Evolutionary conservation across 2,888 invertebrate genomes (phyloP).

Genomic region (Platerodrilus igneus): DNA sequence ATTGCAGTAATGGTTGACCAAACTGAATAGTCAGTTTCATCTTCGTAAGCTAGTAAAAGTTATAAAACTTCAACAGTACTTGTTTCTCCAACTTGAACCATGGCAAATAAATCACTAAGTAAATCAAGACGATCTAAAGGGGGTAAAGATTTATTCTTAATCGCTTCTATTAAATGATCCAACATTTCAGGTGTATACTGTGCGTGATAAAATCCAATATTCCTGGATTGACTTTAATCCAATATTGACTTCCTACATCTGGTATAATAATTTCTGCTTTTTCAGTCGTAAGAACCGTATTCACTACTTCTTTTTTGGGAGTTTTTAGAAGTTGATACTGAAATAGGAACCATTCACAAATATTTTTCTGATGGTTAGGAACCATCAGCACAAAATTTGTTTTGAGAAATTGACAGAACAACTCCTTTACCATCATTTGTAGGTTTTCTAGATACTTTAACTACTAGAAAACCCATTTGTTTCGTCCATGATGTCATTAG

Average conservation of each 20-base stretch:
- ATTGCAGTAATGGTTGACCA: conserved; percentile 83
- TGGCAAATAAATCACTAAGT: conserved; percentile 85
- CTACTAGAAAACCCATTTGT: conserved; percentile 77
- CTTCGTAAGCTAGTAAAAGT: conserved; percentile 74
- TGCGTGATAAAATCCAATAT: conserved; percentile 86
- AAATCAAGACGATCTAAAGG: conserved; percentile 85
- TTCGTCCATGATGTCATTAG: conserved; percentile 98
- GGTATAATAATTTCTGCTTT: conserved; percentile 65
- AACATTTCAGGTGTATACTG: conserved; percentile 77
- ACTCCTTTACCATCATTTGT: conserved; percentile 58
- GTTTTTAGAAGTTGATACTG: conserved; percentile 69
- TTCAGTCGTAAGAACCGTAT: conserved; percentile 43
- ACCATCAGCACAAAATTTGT: conserved; percentile 84
- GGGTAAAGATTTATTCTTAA: conserved; percentile 71
- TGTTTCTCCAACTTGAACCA: conserved; percentile 81
- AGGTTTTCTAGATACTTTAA: conserved; percentile 55
- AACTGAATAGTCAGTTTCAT: conserved; percentile 88
- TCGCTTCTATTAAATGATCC: conserved; percentile 70
- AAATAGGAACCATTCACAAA: conserved; percentile 85
- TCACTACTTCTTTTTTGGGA: conserved; percentile 49
- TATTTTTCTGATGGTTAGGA: conserved; percentile 56
- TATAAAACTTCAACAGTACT: conserved; percentile 76
- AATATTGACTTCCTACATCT: conserved; percentile 65
- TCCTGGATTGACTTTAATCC: conserved; percentile 87
- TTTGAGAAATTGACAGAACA: conserved; percentile 69